Evolutionary conservation across 2,113 vertebrate species (phyloP).

Genomic region (Globicephala melas): DNA sequence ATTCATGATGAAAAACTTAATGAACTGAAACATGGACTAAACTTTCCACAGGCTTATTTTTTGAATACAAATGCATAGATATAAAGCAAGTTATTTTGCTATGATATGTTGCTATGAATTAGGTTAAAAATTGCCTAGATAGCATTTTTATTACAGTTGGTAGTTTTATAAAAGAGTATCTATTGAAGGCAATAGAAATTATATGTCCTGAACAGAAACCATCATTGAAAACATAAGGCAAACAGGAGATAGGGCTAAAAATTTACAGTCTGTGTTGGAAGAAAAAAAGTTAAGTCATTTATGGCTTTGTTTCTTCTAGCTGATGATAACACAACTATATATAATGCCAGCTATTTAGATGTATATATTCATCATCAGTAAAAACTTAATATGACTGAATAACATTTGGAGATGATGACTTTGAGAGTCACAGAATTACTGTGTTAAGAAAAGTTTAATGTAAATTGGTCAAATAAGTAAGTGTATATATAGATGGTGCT

Average conservation of each 20-base stretch:
- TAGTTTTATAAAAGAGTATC: neutral
- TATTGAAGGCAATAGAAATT: neutral
- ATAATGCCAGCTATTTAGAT: neutral
- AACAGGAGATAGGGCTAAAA: neutral
- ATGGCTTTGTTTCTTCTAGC: neutral
- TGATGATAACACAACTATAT: neutral
- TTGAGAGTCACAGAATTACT: neutral
- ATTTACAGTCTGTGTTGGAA: neutral
- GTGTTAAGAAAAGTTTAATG: neutral
- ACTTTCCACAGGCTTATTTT: conserved; percentile 1
- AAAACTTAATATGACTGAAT: neutral
- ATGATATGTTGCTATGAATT: conserved; percentile 26
- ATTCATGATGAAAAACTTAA: neutral
- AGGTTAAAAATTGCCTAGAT: neutral
- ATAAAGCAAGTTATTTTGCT: neutral
- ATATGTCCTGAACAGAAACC: neutral
- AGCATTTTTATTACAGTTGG: neutral
- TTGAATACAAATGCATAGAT: neutral
- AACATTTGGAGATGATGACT: neutral
- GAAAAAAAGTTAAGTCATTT: neutral
- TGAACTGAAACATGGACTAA: neutral
- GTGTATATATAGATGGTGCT: neutral
- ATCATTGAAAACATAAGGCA: neutral
- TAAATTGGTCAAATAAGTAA: neutral
- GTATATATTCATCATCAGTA: neutral